Conservation (phyloP, 2,888 invertebrate genomes). For the Hirtodrosophila duncani region DNA sequence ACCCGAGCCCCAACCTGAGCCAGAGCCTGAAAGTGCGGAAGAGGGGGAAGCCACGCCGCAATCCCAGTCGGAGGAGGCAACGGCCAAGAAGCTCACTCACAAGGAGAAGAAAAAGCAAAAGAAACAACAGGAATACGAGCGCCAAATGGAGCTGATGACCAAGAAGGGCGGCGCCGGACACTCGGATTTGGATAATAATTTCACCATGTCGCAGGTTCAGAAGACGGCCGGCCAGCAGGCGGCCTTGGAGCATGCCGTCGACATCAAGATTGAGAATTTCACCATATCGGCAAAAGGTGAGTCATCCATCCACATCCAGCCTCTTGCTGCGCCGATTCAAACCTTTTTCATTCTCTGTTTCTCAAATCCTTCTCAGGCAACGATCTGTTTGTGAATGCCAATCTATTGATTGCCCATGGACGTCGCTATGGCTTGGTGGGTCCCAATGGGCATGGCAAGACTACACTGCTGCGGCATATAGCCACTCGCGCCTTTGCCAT, state of each 20-base stretch:
- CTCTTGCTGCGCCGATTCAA: too few relatives aligned
- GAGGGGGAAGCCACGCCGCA: constrained; percentile 14
- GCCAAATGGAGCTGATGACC: constrained; percentile 89
- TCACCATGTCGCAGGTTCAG: constrained; percentile 92
- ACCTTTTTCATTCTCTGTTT: background rate
- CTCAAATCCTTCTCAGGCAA: constrained; percentile 81
- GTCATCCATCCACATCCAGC: too few relatives aligned
- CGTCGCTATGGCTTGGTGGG: constrained; percentile 98
- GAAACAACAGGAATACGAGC: constrained; percentile 92
- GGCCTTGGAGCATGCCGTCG: constrained; percentile 93
- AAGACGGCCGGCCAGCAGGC: constrained; percentile 87
- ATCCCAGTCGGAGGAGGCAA: constrained; percentile 50
- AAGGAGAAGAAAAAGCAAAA: constrained; percentile 95
- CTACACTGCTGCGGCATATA: constrained; percentile 95
- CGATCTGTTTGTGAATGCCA: constrained; percentile 97
- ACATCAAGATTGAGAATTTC: constrained; percentile 99
- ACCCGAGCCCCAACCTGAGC: background rate
- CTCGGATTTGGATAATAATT: constrained; percentile 94
- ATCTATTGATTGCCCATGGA: constrained; percentile 93
- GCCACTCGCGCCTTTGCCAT: constrained; percentile 93
- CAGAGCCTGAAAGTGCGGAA: constrained; percentile 3
- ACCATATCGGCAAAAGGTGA: constrained; percentile 94
- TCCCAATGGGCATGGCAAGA: constrained; percentile 99
- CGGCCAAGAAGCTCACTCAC: constrained; percentile 89
- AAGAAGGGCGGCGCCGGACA: constrained; percentile 93